Evolutionary conservation across 2,113 vertebrate genomes (phyloP), one percentile per base, ranked within the genome.

Genomic region (Elachura formosa): DNA sequence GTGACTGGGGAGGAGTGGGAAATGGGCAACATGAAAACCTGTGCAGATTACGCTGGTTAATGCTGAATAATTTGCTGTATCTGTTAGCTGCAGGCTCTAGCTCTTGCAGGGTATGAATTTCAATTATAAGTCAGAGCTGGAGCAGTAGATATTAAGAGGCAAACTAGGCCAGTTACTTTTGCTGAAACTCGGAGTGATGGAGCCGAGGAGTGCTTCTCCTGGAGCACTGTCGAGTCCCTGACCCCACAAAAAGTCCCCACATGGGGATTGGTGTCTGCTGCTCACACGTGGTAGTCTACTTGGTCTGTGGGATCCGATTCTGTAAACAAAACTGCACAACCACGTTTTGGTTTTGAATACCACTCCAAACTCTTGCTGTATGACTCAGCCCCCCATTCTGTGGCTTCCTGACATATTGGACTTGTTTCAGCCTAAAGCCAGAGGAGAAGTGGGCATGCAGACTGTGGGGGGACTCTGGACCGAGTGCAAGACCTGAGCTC

Each of bases 1-100:
- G 1, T 41, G 45, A 46, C 69, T 56, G 67, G 38, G 89, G 49
- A 82, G 46, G n/a, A 82, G 71, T n/a, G 49, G 84, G 71, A 80
- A 83, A 85, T 0, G 3, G 34, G 31, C 20, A 63, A 22, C 19
- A 5, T 52, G 78, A 87, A 93, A 91, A 83, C 20, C 59, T 26
- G 43, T 3, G 2, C 34, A 51, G 71, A 85, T 91, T 66, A 66
- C n/a, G 14, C 54, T 66, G 58, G 55, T 79, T 89, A 84, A 80
- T 85, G 51, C 71, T 59, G 81, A 77, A 80, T 80, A 85, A 95
- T 94, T 89, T 79, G 62, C 74, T 87, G 26, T 84, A 75, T 87
- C 84, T 91, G 49, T 74, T 89, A 90, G 91, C 87, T 90, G 63
- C 87, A 91, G 95, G 81, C 51, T 85, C 17, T 43, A 52, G 63